These are phyloP conservation scores for Luehdorfia chinensis DNA, from an alignment of 1,140 invertebrate genomes.

Conservation along the genomic window DNA sequence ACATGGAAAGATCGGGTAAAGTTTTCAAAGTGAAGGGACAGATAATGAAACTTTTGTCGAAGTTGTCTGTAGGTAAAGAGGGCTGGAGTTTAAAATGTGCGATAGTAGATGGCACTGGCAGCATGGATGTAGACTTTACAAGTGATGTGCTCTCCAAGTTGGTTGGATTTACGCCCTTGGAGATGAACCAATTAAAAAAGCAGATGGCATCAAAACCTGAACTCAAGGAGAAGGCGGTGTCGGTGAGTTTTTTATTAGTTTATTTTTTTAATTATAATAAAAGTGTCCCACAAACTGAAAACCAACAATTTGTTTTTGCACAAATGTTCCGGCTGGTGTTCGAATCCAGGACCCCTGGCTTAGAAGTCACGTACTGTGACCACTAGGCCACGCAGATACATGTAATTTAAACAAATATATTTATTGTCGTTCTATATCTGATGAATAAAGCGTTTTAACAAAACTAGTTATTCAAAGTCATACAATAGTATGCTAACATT, in stretches of 20 bases:
- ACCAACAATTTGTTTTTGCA: too few relatives aligned
- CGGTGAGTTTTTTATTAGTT: slow-evolving; percentile 35
- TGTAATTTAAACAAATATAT: too few relatives aligned
- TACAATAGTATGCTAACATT: too few relatives aligned
- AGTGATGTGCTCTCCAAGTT: slow-evolving; percentile 56
- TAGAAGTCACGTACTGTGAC: too few relatives aligned
- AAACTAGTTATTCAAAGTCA: too few relatives aligned
- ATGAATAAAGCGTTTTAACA: too few relatives aligned
- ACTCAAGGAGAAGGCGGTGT: slow-evolving; percentile 45
- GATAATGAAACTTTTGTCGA: slow-evolving; percentile 57
- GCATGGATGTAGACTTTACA: slow-evolving; percentile 56
- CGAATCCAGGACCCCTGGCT: too few relatives aligned
- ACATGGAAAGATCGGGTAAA: slow-evolving; percentile 35
- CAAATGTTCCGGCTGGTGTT: too few relatives aligned
- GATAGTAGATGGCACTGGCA: slow-evolving; percentile 58
- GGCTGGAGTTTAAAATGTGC: slow-evolving; percentile 62
- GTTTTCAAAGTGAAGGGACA: slow-evolving; percentile 61
- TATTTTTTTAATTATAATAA: too few relatives aligned
- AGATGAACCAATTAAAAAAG: slow-evolving; percentile 56
- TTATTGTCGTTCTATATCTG: too few relatives aligned
- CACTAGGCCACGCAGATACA: too few relatives aligned
- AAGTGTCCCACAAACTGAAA: too few relatives aligned
- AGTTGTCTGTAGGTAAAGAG: slow-evolving; percentile 51
- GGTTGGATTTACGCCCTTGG: slow-evolving; percentile 52
- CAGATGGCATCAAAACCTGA: slow-evolving; percentile 45